These are phyloP conservation scores for Panurus biarmicus DNA, from an alignment of 2,113 vertebrate genomes.

Conservation along the genomic window DNA sequence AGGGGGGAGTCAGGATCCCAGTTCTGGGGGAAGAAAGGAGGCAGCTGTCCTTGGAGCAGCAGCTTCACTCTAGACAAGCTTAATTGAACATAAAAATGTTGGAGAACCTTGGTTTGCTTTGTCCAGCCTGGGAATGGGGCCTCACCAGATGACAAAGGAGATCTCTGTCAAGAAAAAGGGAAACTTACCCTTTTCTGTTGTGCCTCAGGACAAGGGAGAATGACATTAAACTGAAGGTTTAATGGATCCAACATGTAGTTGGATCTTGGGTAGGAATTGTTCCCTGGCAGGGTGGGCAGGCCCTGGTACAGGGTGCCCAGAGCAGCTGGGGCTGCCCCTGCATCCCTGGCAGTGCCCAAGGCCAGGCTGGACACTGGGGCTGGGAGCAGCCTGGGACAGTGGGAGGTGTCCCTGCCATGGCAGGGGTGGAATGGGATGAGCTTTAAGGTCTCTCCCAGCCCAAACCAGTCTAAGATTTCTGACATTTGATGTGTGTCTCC, in stretches of 20 bases:
- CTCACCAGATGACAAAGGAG: neutral
- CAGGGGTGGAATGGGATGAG: fast-evolving
- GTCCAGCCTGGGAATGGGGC: neutral
- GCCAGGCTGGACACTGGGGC: neutral
- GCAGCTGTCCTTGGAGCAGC: neutral
- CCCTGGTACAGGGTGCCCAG: neutral
- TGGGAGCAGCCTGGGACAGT: neutral
- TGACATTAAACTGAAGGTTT: neutral
- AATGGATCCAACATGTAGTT: neutral
- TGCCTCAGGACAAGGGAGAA: neutral
- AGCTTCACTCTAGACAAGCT: neutral
- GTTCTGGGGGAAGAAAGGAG: neutral
- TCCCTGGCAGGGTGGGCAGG: neutral
- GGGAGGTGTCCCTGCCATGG: neutral
- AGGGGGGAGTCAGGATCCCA: neutral
- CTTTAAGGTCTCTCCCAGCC: neutral
- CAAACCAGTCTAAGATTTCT: neutral
- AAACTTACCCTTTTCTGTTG: neutral
- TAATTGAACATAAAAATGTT: neutral
- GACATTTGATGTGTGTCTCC: neutral
- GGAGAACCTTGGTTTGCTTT: neutral
- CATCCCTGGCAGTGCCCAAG: neutral
- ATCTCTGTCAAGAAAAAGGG: neutral
- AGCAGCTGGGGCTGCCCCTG: neutral
- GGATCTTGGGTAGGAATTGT: fast-evolving